A percentile compares a stretch with the other conserved stretches of the same genome.
These are phyloP conservation scores for Nasonia oneida DNA, from an alignment of 2,888 invertebrate genomes.

Conservation along the genomic window DNA sequence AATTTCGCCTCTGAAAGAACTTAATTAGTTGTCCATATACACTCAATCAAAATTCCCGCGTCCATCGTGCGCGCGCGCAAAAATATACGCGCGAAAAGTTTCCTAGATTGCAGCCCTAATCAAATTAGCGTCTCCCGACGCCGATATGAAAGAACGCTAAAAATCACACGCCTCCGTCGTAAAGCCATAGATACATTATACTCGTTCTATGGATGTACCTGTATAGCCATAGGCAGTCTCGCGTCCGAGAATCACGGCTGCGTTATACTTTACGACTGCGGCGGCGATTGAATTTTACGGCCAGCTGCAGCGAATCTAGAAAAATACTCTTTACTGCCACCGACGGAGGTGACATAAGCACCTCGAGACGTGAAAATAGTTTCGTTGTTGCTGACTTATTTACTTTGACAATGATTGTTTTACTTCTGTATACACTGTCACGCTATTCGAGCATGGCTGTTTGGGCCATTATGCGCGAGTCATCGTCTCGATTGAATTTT, in stretches of 20 bases:
- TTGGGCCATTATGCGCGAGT: not conserved
- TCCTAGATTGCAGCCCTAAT: not conserved
- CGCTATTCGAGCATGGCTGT: no score
- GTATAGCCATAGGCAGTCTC: not conserved
- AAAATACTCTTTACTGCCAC: not conserved
- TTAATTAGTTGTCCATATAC: no score
- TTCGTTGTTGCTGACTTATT: not conserved
- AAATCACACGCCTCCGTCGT: not conserved
- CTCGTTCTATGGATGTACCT: not conserved
- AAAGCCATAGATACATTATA: not conserved
- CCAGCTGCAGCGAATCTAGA: not conserved
- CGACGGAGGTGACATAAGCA: not conserved
- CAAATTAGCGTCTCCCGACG: not conserved
- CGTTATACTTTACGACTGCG: not conserved
- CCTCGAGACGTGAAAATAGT: not conserved
- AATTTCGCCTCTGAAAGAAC: not conserved
- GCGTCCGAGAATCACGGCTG: not conserved
- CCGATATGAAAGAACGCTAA: not conserved
- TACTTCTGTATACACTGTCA: no score
- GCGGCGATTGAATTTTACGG: constrained; percentile 1
- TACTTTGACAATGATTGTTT: no score
- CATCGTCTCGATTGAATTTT: not conserved
- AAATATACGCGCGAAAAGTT: not conserved
- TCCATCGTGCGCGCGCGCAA: not conserved
- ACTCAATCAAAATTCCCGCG: not conserved